Base-by-base conservation (phyloP, 1,140 invertebrate genomes). In the Antheraea pernyi region DNA sequence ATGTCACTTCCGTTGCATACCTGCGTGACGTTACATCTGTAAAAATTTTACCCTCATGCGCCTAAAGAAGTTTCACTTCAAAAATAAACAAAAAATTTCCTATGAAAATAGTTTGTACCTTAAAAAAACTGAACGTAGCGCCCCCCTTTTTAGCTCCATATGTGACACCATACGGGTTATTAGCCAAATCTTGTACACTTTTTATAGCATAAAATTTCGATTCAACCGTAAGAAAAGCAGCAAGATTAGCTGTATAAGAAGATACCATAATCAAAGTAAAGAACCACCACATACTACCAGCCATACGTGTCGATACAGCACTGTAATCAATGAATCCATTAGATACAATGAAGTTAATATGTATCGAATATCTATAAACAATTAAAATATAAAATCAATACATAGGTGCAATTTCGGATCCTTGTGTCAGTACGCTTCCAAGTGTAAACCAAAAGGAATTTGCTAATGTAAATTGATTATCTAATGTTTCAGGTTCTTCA, bases 261-360 rank as follows among this genome's bases (percentile, higher is more conserved):
- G 98, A 98, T 3, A 99, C 98, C 91, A 99, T 98, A 77, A 99
- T 99, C 3, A 99, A 92, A 0, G 97, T 98, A 82, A 99, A 99
- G 80, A 99, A 98, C 97, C 97, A 98, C 98, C 98, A 99, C 73
- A 97, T 96, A 58, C 95, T 95, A 2, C 95, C 96, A 22, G 96
- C 94, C 84, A 97, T 95, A 53, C 97, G 93, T 0, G 97, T 98
- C 0, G 96, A 97, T 59, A 96, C 93, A 9, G 96, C 96, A 79
- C 96, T 97, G 71, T 60, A 84, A 83, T 30, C 7, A 42, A 42
- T 42, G 11, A 71, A 42, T 42, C 46, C 13, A 39, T n/a, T 4
- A 76, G 61, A 65, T 70, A 46, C 1, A 48, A 18, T 48, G 16
- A 36, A 16, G 16, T 13, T n/a, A 19, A 42, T n/a, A 64, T 18